phyloP scores from a whole-genome alignment of 2,113 vertebrate genomes.

The Butorides virescens region DNA sequence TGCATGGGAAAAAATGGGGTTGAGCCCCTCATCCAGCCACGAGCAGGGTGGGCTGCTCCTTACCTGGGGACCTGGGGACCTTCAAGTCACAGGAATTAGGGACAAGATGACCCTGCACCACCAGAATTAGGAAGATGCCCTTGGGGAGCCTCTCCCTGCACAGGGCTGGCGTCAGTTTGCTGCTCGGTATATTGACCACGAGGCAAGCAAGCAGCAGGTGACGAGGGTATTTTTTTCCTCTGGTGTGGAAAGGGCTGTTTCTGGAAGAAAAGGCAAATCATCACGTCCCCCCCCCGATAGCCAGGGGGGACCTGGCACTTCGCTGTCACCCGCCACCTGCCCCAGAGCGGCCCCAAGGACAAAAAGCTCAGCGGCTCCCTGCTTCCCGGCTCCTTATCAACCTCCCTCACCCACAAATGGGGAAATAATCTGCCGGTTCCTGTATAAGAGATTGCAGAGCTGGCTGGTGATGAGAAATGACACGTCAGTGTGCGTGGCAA shows the following conservation, averaged over 20 bases:
- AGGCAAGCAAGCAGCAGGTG: not conserved
- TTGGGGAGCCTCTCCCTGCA: not conserved
- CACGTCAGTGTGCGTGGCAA: not conserved
- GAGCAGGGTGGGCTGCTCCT: accelerated
- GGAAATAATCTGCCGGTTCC: not conserved
- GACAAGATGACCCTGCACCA: not conserved
- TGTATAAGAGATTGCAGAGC: not conserved
- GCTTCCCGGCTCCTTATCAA: constrained; percentile 47
- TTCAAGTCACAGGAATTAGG: not conserved
- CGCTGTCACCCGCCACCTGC: not conserved
- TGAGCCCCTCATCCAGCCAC: accelerated
- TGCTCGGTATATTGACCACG: accelerated
- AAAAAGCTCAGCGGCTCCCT: not conserved
- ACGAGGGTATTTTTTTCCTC: not conserved
- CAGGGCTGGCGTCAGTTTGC: not conserved
- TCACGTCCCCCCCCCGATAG: accelerated
- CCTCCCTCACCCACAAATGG: not conserved
- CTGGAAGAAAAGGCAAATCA: not conserved
- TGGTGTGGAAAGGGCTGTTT: not conserved
- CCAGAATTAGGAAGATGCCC: not conserved
- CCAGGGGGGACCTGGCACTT: not conserved
- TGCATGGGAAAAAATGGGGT: not conserved
- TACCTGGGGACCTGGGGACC: not conserved
- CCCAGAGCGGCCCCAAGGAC: not conserved
- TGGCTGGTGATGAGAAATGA: not conserved